Base-by-base conservation (phyloP, 1,140 invertebrate species). In the Schlechtendalia chinensis region DNA sequence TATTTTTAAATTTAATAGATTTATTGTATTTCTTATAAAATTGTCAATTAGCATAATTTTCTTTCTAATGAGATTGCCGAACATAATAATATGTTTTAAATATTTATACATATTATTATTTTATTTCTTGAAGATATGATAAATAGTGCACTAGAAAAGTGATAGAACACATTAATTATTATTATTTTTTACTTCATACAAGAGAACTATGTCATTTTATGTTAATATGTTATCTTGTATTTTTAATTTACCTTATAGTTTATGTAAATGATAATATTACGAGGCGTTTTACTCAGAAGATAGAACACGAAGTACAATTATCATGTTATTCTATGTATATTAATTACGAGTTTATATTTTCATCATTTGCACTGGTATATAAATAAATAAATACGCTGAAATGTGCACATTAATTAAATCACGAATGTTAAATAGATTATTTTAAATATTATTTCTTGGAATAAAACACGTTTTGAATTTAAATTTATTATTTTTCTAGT, bases 271-370 rank as follows among this genome's bases (percentile, higher is more conserved):
- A 39, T 24, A 27, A 59, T 59, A 59, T 59, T 24, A 59, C 58
- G 27, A 59, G 58, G 22, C 16, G 22, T 58, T 59, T 59, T 5
- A 24, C 24, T 16, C 58, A 27, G 27, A 39, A 6, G 24, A 39
- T 39, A 59, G 56, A 22, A 59, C 24, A 59, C 5, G 14, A 59
- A 27, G 24, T 24, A 27, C 3, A 27, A 59, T 27, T 59, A 59
- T 59, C 24, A 27, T 59, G 24, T 59, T 59, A 59, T 59, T 58
- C 56, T 24, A 58, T 58, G n/a, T n/a, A n/a, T n/a, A 58, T 58
- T 58, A 22, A 58, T 24, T 24, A 14, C 56, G 11, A 27, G 0
- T 59, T 59, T 39, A 39, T 39, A 59, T 22, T 58, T 58, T 58
- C 12, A 59, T 59, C 58, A 59, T 22, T 27, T 24, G 5, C 12